phyloP scores from a whole-genome alignment of 92 coral and sea anemone genomes.

The Parazoanthus darwini region DNA sequence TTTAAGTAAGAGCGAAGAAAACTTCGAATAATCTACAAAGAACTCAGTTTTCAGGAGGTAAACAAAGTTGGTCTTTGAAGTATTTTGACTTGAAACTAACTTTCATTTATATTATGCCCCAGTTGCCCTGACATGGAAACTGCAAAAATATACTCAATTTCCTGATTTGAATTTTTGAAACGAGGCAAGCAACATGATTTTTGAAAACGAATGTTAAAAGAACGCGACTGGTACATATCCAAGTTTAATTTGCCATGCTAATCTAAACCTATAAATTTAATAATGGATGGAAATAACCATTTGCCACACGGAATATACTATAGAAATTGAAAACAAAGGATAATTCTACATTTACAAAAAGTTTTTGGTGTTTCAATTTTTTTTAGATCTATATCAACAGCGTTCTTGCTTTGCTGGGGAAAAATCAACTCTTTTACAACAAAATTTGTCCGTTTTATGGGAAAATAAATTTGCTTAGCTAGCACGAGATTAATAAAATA shows the following conservation, averaged over 20 bases:
- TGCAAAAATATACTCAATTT: not conserved
- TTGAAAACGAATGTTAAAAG: not conserved
- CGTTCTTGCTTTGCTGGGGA: not conserved
- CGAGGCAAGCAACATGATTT: too few species aligned
- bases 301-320: too few species aligned
- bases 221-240: not conserved
- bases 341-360: too few species aligned
- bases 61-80: too few species aligned
- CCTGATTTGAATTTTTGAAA: not conserved
- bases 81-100: too few species aligned
- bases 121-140: not conserved
- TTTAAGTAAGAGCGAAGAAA: too few species aligned
- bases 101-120: not conserved
- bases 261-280: not conserved
- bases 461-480: not conserved
- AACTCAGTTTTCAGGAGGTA: too few species aligned
- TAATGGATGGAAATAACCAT: too few species aligned
- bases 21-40: too few species aligned
- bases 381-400: not conserved
- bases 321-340: too few species aligned
- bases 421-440: not conserved
- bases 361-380: not conserved
- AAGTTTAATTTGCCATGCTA: not conserved
- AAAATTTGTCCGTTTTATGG: not conserved
- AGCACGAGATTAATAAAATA: not conserved